phyloP scores from a whole-genome alignment of 1,140 invertebrate species.

The Leptinotarsa defecta region DNA sequence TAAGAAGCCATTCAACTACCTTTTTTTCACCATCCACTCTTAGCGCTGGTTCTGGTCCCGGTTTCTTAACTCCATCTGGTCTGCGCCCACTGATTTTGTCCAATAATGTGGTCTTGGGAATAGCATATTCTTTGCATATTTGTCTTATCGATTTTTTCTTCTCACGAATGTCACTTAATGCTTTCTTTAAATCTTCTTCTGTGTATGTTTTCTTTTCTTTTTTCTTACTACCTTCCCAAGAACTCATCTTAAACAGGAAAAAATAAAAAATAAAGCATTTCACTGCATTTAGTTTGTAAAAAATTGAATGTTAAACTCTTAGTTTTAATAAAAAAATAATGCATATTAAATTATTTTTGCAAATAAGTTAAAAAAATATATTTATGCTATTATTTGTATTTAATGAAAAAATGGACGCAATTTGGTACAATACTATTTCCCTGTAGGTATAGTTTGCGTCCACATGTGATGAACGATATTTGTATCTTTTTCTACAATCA shows the following conservation, averaged over 20 bases:
- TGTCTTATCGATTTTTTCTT: slow-evolving; percentile 20
- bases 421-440: neutral
- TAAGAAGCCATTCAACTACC: slow-evolving; percentile 40
- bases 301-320: neutral
- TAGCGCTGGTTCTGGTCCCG: slow-evolving; percentile 39
- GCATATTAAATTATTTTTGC: neutral
- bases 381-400: neutral
- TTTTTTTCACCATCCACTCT: slow-evolving; percentile 41
- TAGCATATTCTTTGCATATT: slow-evolving; percentile 35
- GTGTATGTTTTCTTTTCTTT: slow-evolving; percentile 22
- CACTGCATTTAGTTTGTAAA: slow-evolving; percentile 7
- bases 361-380: neutral
- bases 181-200: slow-evolving; percentile 24
- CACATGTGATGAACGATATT: no score
- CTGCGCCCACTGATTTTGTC: slow-evolving; percentile 40
- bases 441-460: slow-evolving; percentile 14
- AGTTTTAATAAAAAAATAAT: slow-evolving; percentile 1
- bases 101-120: slow-evolving; percentile 42
- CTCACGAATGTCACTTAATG: slow-evolving; percentile 30
- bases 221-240: slow-evolving; percentile 5
- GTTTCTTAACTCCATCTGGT: slow-evolving; percentile 40
- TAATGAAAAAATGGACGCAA: slow-evolving; percentile 16
- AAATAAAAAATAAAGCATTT: neutral
- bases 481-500: no score
- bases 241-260: slow-evolving; percentile 9